phyloP scores from a whole-genome alignment of 2,113 vertebrate species.

The Tricholaema leucomelas region DNA sequence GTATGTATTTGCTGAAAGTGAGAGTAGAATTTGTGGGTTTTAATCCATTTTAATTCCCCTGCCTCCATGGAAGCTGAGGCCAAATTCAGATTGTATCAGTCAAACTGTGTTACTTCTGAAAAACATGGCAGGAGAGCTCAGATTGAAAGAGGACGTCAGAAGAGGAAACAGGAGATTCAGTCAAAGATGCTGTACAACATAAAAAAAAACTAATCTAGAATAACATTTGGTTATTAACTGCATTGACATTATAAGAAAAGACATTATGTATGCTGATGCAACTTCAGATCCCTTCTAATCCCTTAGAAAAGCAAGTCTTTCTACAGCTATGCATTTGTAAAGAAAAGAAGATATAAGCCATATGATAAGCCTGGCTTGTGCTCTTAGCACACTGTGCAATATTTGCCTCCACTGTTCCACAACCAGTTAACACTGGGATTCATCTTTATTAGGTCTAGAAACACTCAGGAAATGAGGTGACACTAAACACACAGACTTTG shows the following conservation, averaged over 20 bases:
- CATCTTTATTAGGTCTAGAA: neutral
- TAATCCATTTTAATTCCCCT: neutral
- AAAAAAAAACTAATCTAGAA: neutral
- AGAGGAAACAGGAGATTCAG: neutral
- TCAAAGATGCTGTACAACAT: neutral
- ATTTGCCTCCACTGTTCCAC: neutral
- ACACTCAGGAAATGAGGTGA: neutral
- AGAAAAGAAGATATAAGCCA: neutral
- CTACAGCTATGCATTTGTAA: neutral
- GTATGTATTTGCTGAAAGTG: neutral
- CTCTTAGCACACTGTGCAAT: neutral
- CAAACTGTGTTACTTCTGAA: neutral
- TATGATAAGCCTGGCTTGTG: neutral
- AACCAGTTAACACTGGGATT: neutral
- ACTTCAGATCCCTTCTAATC: neutral
- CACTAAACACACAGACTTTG: neutral
- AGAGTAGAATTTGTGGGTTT: neutral
- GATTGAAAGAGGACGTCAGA: neutral
- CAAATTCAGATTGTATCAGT: neutral
- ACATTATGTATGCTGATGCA: neutral
- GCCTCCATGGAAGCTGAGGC: neutral
- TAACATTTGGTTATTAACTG: constrained; percentile 12
- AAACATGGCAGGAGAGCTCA: neutral
- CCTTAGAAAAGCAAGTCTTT: constrained; percentile 9
- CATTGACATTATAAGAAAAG: neutral